Percentiles rank a stretch among this genome's conserved stretches.
Conservation (phyloP, 2,797 vertebrate genomes). For the Enteromius afrohamiltoni region DNA sequence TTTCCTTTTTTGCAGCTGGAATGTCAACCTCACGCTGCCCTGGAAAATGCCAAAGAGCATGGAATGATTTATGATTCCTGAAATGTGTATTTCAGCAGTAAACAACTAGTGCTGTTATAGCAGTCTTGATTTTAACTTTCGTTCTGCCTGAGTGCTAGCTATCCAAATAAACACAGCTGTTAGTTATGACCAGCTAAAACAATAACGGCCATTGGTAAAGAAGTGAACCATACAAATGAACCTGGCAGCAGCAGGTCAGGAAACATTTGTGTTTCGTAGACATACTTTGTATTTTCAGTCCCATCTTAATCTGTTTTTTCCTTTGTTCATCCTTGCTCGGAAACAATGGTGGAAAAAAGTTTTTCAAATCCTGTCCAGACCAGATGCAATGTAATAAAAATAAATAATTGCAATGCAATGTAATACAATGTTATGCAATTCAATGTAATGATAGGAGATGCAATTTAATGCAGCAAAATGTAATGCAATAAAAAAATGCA, state of each 20-base stretch:
- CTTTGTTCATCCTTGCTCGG: neutral
- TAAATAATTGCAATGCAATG: neutral
- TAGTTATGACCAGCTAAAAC: neutral
- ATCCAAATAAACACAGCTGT: neutral
- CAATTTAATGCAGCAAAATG: too few relatives aligned
- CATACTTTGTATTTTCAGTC: neutral
- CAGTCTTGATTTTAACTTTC: neutral
- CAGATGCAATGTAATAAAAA: neutral
- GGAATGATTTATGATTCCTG: slow-evolving; percentile 24
- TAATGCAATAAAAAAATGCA: too few relatives aligned
- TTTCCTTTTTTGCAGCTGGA: neutral
- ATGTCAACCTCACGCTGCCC: neutral
- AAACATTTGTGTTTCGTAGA: neutral
- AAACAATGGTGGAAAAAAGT: neutral
- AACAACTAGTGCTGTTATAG: neutral
- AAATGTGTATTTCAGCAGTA: slow-evolving; percentile 20
- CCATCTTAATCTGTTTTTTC: neutral
- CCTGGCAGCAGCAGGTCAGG: too few relatives aligned
- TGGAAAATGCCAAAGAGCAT: neutral
- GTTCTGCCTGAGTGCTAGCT: neutral
- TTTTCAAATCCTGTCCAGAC: neutral
- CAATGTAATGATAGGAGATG: too few relatives aligned
- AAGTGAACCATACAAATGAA: neutral
- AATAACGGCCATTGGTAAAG: neutral
- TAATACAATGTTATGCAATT: neutral